Evolutionary conservation across 2,113 vertebrate species (phyloP).

Genomic region (Urocynchramus pylzowi): DNA sequence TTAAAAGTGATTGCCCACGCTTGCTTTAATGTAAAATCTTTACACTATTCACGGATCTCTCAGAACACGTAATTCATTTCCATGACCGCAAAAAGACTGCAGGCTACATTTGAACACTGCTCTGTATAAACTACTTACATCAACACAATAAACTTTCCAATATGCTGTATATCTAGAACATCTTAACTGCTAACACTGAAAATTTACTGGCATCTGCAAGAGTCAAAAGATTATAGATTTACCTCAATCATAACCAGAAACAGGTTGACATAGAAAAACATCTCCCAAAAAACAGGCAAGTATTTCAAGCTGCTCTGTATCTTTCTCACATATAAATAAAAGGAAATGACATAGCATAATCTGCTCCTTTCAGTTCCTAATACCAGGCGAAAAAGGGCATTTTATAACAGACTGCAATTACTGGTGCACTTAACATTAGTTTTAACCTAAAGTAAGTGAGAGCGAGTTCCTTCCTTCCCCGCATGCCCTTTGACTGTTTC

Average conservation of each 20-base stretch:
- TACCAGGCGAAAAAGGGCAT: neutral
- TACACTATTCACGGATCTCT: neutral
- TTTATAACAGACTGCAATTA: neutral
- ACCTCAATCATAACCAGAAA: neutral
- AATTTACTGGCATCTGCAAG: neutral
- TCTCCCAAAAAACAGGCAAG: neutral
- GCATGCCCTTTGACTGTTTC: neutral
- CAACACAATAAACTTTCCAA: neutral
- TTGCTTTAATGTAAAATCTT: neutral
- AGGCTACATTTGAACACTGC: neutral
- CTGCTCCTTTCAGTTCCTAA: neutral
- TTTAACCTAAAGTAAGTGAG: neutral
- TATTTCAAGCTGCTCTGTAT: neutral
- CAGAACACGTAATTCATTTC: neutral
- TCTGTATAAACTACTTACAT: neutral
- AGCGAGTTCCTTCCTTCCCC: accelerated
- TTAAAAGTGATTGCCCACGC: neutral
- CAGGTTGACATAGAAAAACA: neutral
- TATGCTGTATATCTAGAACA: neutral
- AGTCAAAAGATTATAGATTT: neutral
- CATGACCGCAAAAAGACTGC: neutral
- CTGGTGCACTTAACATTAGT: neutral
- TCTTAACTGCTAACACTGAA: neutral
- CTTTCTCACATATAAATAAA: neutral
- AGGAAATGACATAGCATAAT: neutral